Evolutionary conservation across 2,797 vertebrate genomes (phyloP).

Genomic region (Mormyrops attenuatus): DNA sequence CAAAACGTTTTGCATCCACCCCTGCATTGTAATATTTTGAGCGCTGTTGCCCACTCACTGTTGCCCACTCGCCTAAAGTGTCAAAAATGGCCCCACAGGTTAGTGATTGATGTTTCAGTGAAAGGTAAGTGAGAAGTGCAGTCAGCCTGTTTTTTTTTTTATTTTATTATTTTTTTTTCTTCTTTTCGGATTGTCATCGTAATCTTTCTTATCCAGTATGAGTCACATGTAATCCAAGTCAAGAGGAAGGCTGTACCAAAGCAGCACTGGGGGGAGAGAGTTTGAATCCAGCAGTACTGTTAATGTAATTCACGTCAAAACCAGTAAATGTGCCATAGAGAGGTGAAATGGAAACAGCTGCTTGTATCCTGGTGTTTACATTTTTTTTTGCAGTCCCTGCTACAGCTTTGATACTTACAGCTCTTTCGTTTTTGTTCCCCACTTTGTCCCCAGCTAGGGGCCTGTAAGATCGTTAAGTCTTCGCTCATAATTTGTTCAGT

Average conservation of each 20-base stretch:
- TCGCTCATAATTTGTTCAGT: constrained; percentile 75
- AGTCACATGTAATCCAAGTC: background rate
- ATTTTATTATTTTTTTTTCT: background rate
- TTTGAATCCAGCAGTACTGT: constrained; percentile 10
- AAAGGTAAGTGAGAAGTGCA: background rate
- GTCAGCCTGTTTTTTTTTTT: background rate
- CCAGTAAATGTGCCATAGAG: constrained; percentile 10
- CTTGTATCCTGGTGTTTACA: constrained; percentile 48
- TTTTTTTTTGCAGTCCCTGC: constrained; percentile 57
- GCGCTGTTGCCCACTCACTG: background rate
- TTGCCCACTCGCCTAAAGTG: background rate
- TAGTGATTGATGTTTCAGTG: background rate
- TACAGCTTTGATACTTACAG: constrained; percentile 67
- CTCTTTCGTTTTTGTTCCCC: constrained; percentile 72
- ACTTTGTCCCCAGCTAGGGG: constrained; percentile 76
- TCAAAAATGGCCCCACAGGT: background rate
- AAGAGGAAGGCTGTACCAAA: background rate
- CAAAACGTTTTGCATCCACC: background rate
- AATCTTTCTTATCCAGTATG: background rate
- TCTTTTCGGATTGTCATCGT: background rate
- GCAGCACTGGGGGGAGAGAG: background rate
- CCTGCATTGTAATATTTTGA: background rate
- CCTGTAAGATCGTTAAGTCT: constrained; percentile 75
- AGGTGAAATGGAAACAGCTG: constrained; percentile 4
- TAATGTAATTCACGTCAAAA: constrained; percentile 22